A percentile compares a stretch with the other conserved stretches of the same genome.
Evolutionary conservation across 2,113 vertebrate genomes (phyloP).

Genomic region (Chloroceryle aenea): DNA sequence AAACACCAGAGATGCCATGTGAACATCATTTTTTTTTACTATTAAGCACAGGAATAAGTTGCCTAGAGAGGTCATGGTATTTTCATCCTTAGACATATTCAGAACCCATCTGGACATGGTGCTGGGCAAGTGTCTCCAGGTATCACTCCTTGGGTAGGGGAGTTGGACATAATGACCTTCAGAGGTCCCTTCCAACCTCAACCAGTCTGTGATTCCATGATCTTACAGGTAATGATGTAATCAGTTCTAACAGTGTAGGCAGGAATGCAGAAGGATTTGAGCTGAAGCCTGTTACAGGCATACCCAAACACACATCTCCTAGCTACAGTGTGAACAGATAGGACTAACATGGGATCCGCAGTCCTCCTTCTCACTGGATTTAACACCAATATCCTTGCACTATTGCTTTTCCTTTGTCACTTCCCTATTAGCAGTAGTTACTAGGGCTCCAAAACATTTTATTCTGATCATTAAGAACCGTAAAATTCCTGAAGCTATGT

Average conservation of each 20-base stretch:
- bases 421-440: not conserved
- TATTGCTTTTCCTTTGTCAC: not conserved
- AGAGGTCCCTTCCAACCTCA: not conserved
- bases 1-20: not conserved
- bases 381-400: not conserved
- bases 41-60: not conserved
- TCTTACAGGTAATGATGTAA: not conserved
- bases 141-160: not conserved
- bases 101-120: not conserved
- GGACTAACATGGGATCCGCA: not conserved
- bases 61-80: not conserved
- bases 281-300: not conserved
- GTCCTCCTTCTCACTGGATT: not conserved
- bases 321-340: not conserved
- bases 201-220: not conserved
- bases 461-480: not conserved
- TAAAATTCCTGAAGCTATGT: not conserved
- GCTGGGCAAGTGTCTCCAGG: not conserved
- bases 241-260: not conserved
- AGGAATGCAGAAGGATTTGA: not conserved
- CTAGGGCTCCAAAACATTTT: not conserved
- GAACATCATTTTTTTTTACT: not conserved
- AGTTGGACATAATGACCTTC: not conserved
- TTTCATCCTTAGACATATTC: not conserved
- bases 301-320: not conserved